Evolutionary conservation across 2,113 vertebrate species (phyloP), one percentile per base, ranked within the genome.

Genomic region (Perca schrenkii): DNA sequence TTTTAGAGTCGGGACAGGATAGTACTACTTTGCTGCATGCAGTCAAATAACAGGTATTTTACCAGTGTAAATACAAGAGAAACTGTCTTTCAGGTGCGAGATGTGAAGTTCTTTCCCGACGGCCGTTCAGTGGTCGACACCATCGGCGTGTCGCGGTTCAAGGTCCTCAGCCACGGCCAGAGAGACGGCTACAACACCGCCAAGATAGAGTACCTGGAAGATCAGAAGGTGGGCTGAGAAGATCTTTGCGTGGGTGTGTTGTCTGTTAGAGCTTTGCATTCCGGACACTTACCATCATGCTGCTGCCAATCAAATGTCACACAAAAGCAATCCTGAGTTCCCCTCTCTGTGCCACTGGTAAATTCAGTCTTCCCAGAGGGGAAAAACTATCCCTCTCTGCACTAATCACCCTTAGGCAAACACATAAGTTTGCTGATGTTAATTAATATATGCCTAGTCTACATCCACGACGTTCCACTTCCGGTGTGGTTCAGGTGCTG

Each of bases 131-230:
- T 98, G 70, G 96, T 98, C 66, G 97, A 98, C 91, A 96, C 97
- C 22, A 91, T 97, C 57, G 97, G 98, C 2, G 93, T 97, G 82
- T 95, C 96, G 21, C 93, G 96, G 83, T 99, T 99, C 89, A 95
- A 95, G 84, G 97, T 99, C 50, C 93, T 98, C 83, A 96, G 95
- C 89, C 97, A 98, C 68, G 94, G 95, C 19, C 97, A 97, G 65
- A 95, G 97, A 91, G 98, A 98, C n/a, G 96, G 98, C 60, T 98
- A 97, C 95, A 94, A 98, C 92, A 98, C 97, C 0, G 97, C 96
- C n/a, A 97, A 98, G 93, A 97, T 97, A 13, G 97, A 98, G 74
- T 98, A 98, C 93, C 92, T 98, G 86, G 96, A 97, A 92, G 98
- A 99, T 90, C 95, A 94, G 88, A 97, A 97, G 97, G 97, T 95